Conservation (phyloP, 2,888 invertebrate genomes). For the Epirrhoe tristata region DNA sequence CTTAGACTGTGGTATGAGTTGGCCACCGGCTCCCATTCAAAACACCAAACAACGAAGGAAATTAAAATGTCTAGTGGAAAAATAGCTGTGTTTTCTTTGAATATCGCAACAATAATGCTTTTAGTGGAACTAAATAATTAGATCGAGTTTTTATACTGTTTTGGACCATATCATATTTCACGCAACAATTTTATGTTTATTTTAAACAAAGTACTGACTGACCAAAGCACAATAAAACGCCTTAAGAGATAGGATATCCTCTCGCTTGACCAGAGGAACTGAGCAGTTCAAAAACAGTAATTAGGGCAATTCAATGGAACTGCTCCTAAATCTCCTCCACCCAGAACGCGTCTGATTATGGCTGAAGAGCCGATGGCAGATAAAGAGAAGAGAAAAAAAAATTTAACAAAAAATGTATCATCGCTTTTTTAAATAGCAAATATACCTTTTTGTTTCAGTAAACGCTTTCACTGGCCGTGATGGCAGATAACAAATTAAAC, state of each 20-base stretch:
- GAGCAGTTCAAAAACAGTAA: too few relatives aligned
- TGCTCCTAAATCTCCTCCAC: too few relatives aligned
- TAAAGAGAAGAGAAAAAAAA: too few relatives aligned
- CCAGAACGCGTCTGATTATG: too few relatives aligned
- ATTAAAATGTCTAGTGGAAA: conserved; percentile 46
- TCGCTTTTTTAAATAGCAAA: not conserved
- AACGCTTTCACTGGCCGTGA: conserved; percentile 6
- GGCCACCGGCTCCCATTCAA: conserved; percentile 36
- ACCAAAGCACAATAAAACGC: too few relatives aligned
- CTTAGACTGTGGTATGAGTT: conserved; percentile 19
- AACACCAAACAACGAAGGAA: conserved; percentile 44
- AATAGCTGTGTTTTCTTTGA: conserved; percentile 40
- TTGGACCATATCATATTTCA: conserved; percentile 5
- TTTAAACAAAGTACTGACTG: too few relatives aligned
- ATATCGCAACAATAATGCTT: conserved; percentile 39
- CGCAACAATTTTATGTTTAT: not conserved
- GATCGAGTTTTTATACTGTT: conserved; percentile 24
- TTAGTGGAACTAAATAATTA: conserved; percentile 30
- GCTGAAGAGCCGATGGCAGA: too few relatives aligned
- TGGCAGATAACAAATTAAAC: conserved; percentile 21
- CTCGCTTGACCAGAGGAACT: too few relatives aligned
- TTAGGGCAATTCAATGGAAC: too few relatives aligned
- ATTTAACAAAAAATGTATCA: not conserved
- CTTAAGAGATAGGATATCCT: too few relatives aligned
- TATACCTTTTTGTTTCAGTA: conserved; percentile 7